Conservation (phyloP, 1,140 invertebrate genomes). For the Lethrus apterus region DNA sequence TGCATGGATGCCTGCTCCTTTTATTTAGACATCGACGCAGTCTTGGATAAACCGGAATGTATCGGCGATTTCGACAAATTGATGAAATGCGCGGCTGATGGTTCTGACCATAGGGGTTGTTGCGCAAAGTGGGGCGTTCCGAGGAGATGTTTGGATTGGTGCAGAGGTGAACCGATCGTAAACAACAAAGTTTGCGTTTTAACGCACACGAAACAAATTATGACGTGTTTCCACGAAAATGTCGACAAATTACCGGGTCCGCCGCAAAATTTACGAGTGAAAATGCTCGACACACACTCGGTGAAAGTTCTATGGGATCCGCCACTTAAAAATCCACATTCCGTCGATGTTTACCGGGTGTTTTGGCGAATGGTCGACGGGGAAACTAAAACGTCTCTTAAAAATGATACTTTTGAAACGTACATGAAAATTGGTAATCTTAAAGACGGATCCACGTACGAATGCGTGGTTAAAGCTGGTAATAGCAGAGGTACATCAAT, state of each 20-base stretch:
- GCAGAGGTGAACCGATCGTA: constrained; percentile 55
- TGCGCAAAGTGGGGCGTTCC: constrained; percentile 69
- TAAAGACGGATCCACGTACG: constrained; percentile 64
- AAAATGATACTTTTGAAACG: constrained; percentile 59
- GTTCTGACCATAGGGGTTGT: constrained; percentile 70
- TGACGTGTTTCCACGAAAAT: constrained; percentile 73
- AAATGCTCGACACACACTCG: constrained; percentile 50
- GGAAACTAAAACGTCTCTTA: constrained; percentile 25
- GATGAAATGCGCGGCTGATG: constrained; percentile 76
- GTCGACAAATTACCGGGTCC: constrained; percentile 68
- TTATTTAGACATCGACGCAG: constrained; percentile 71
- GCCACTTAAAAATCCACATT: constrained; percentile 71
- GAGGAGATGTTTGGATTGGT: constrained; percentile 67
- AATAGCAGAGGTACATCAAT: constrained; percentile 71
- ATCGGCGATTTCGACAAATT: constrained; percentile 74
- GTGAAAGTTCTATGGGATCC: constrained; percentile 65
- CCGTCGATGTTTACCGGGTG: constrained; percentile 71
- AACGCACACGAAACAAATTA: constrained; percentile 63
- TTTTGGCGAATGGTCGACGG: constrained; percentile 50
- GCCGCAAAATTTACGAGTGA: constrained; percentile 61
- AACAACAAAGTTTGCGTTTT: constrained; percentile 60
- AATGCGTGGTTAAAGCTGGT: constrained; percentile 72
- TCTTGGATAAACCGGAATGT: constrained; percentile 69
- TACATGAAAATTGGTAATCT: constrained; percentile 59
- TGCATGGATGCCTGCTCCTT: constrained; percentile 75